Percentiles rank a stretch among this genome's conserved stretches.
Evolutionary conservation across 2,888 invertebrate genomes (phyloP).

Genomic region (Pristionchus exspectatus): DNA sequence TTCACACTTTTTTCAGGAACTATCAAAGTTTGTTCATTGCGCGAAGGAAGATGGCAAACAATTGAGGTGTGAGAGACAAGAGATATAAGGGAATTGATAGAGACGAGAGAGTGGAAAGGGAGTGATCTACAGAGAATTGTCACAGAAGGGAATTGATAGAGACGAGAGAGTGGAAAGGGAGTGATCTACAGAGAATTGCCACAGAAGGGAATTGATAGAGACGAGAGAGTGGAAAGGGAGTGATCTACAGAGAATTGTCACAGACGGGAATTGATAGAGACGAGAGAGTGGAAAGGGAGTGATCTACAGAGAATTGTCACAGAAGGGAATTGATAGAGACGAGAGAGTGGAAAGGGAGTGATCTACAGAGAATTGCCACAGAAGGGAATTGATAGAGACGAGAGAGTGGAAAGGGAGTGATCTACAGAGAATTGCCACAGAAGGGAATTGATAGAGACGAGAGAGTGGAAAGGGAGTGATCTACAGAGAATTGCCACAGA

Average conservation of each 20-base stretch:
- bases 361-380: not conserved
- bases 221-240: not conserved
- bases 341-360: not conserved
- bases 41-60: not conserved
- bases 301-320: not conserved
- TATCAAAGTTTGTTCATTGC: not conserved
- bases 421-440: not conserved
- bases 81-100: conserved; percentile 1
- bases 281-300: not conserved
- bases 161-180: not conserved
- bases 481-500: not conserved
- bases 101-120: not conserved
- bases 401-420: not conserved
- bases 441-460: not conserved
- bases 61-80: not conserved
- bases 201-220: not conserved
- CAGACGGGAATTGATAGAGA: not conserved
- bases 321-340: not conserved
- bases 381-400: not conserved
- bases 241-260: not conserved
- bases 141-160: not conserved
- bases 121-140: conserved; percentile 3
- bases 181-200: conserved; percentile 3
- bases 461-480: not conserved
- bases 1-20: not conserved